Conservation (phyloP, 2,888 invertebrate genomes). For the Onchidella celtica region DNA sequence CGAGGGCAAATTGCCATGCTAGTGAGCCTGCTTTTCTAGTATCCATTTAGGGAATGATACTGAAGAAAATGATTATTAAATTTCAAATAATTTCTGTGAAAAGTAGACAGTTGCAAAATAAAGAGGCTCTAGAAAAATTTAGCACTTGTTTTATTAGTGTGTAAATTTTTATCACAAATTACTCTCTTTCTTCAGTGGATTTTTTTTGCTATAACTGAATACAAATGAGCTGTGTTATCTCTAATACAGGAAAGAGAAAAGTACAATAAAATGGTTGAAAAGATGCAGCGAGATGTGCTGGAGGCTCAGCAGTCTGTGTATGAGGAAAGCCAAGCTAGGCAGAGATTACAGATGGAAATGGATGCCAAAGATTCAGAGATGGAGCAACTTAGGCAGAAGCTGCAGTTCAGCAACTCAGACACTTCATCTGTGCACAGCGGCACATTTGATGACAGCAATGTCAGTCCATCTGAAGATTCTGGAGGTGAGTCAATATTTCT, state of each 20-base stretch:
- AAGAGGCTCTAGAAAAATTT: too few species aligned
- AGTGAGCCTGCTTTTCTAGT: too few species aligned
- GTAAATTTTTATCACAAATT: too few species aligned
- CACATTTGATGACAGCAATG: conserved; percentile 80
- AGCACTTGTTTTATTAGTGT: too few species aligned
- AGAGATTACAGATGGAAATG: conserved; percentile 95
- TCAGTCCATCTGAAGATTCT: conserved; percentile 31
- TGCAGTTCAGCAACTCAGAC: conserved; percentile 90
- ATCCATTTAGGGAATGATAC: too few species aligned
- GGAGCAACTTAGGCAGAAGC: conserved; percentile 91
- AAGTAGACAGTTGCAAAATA: too few species aligned
- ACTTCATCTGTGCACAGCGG: conserved; percentile 93
- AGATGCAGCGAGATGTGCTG: conserved; percentile 91
- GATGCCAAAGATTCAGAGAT: conserved; percentile 98
- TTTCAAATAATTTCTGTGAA: too few species aligned
- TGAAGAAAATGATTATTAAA: too few species aligned
- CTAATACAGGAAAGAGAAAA: conserved; percentile 90
- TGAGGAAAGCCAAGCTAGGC: conserved; percentile 82
- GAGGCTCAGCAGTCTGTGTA: conserved; percentile 91
- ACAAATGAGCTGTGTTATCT: too few species aligned
- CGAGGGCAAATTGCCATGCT: too few species aligned
- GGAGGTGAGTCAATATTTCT: conserved; percentile 19
- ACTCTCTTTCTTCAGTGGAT: too few species aligned
- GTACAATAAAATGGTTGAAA: conserved; percentile 91
- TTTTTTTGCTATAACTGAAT: too few species aligned